A percentile compares a stretch with the other conserved stretches of the same genome.
phyloP scores from a whole-genome alignment of 2,888 invertebrate species.

The Beris morrisii region DNA sequence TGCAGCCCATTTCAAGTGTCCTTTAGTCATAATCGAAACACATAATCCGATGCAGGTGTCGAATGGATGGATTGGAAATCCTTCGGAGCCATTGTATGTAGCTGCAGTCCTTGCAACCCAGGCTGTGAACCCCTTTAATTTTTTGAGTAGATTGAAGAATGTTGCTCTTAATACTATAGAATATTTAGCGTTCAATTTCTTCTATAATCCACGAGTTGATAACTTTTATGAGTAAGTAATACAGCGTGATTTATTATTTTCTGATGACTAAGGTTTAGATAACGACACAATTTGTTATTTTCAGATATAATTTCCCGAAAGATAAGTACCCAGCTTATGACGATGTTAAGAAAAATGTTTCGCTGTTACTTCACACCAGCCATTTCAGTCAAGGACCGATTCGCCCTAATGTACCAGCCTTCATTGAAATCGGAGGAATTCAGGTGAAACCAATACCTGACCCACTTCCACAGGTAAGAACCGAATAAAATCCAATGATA shows the following conservation, averaged over 20 bases:
- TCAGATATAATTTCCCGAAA: slow-evolving; percentile 44
- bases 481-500: neutral
- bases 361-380: slow-evolving; percentile 49
- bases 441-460: slow-evolving; percentile 49
- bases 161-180: neutral
- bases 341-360: slow-evolving; percentile 47
- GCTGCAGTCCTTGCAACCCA: slow-evolving; percentile 40
- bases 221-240: slow-evolving; percentile 8
- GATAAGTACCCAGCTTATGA: slow-evolving; percentile 44
- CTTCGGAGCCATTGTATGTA: slow-evolving; percentile 45
- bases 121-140: slow-evolving; percentile 2
- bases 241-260: too few species aligned
- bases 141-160: slow-evolving; percentile 13
- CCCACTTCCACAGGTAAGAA: slow-evolving; percentile 47
- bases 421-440: slow-evolving; percentile 53
- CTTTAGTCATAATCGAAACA: slow-evolving; percentile 45
- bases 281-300: slow-evolving; percentile 16
- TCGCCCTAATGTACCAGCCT: slow-evolving; percentile 49
- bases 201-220: neutral
- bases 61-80: slow-evolving; percentile 47
- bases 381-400: slow-evolving; percentile 52
- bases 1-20: slow-evolving; percentile 49
- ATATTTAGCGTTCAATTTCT: neutral
- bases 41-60: slow-evolving; percentile 45
- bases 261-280: neutral